phyloP scores from a whole-genome alignment of 2,797 vertebrate genomes.

The Rhabdophis nuchalis region DNA sequence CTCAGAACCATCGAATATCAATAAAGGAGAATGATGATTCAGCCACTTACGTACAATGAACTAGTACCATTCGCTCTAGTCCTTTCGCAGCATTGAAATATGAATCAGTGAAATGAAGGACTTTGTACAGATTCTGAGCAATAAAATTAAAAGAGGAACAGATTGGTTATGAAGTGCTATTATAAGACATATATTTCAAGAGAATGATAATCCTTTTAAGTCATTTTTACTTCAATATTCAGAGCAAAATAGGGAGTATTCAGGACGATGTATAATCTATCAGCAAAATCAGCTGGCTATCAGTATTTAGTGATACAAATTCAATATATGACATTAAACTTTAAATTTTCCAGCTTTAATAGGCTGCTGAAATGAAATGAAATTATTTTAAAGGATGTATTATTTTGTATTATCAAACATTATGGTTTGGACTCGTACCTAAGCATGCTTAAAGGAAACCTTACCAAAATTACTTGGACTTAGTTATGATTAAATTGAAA shows the following conservation, averaged over 20 bases:
- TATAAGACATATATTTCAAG: background rate
- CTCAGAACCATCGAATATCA: slow-evolving; percentile 1
- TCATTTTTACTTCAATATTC: background rate
- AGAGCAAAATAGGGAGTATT: too few relatives aligned
- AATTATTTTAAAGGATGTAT: background rate
- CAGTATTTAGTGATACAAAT: background rate
- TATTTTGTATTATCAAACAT: background rate
- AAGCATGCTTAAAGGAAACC: background rate
- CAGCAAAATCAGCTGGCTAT: background rate
- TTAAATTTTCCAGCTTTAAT: background rate
- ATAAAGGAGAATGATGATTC: background rate
- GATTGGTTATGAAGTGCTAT: background rate
- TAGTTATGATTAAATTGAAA: background rate
- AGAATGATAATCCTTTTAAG: background rate
- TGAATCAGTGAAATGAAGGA: background rate
- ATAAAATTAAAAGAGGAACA: background rate
- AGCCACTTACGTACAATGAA: background rate
- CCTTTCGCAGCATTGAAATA: background rate
- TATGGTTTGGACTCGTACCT: background rate
- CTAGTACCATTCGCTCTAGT: background rate
- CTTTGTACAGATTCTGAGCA: background rate
- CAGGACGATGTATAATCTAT: background rate
- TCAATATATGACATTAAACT: background rate
- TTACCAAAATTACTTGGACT: background rate
- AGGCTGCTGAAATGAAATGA: background rate